Base-by-base conservation (phyloP, 64 coral and sea anemone genomes). In the Actinia equina region DNA sequence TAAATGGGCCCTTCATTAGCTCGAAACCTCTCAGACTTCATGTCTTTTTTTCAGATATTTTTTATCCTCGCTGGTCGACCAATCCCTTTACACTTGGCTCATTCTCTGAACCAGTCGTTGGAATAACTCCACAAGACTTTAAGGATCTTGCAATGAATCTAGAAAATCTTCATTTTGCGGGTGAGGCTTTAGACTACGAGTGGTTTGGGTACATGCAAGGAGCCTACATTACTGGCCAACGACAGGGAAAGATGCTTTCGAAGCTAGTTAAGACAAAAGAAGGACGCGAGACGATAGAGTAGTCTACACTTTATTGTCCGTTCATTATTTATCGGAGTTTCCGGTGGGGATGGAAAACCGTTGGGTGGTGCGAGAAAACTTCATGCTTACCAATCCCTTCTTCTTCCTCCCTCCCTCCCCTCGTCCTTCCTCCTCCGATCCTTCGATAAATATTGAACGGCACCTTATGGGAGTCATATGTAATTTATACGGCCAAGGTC, bases 131-230 rank as follows among this genome's bases (percentile, higher is more conserved):
- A 52, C 22, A 89, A 27, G 77, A 89, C 18, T 52, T 54, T 25
- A 53, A 52, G 55, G 64, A 83, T 46, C 79, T 89, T 4, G 79
- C 52, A 17, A 26, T 45, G 26, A 89, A 19, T 64, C 57, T 89
- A 81, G 87, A 81, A 45, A 79, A 81, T 27, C 79, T 89, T 25
- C 82, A 89, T 52, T 89, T 89, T 55, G 87, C 87, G 7, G 87
- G 87, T 19, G 87, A 89, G 49, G 87, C 87, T 27, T 45, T 58
- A 43, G 12, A 52, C 20, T 45, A 45, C 15, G 87, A 82, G 22
- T 89, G 87, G 87, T 89, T 64, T 26, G 78, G 87, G 7, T 89
- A 67, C 46, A 82, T 89, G 87, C 87, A 89, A 83, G 87, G 87
- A 25, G 87, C 57, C 8, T 89, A 89, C 20, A 25, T 54, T 6